Percentiles rank a stretch among this genome's conserved stretches.
Evolutionary conservation across 53 echinoderm and acorn worm species (phyloP).

Genomic region (Arbacia lixula): DNA sequence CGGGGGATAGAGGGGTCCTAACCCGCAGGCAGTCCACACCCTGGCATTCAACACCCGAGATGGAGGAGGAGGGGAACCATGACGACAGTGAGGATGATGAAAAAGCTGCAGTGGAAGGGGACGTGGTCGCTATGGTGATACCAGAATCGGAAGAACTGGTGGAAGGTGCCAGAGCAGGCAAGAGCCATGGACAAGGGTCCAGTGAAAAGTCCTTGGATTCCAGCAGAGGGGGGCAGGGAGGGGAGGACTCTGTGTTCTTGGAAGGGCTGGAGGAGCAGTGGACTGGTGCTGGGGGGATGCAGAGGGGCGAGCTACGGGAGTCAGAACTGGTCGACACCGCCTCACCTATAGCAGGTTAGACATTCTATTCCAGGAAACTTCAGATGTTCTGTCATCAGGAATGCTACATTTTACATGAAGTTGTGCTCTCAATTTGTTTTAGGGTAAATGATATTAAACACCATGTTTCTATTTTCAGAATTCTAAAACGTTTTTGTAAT

Average conservation of each 20-base stretch:
- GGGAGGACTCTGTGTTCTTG: conserved; percentile 33
- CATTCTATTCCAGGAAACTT: too few species aligned
- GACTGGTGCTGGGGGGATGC: background rate
- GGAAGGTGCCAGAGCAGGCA: background rate
- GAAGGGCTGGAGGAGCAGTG: conserved; percentile 1
- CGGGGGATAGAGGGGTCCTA: background rate
- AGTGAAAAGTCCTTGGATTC: background rate
- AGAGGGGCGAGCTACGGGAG: conserved; percentile 9
- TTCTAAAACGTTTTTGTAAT: too few species aligned
- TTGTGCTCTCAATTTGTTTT: too few species aligned
- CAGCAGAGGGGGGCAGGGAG: background rate
- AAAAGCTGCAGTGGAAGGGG: conserved; percentile 11
- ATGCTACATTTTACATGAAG: too few species aligned
- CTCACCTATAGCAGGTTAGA: conserved; percentile 48
- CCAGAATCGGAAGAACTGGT: conserved; percentile 35
- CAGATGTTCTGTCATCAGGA: too few species aligned
- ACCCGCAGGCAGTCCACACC: conserved; percentile 27
- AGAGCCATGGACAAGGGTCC: background rate
- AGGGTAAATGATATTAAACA: too few species aligned
- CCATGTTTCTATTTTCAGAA: too few species aligned
- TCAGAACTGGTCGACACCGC: conserved; percentile 6
- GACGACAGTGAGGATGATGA: too few species aligned
- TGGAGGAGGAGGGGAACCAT: too few species aligned
- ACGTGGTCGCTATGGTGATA: conserved; percentile 17
- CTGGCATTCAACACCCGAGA: conserved; percentile 9